Evolutionary conservation across 2,113 vertebrate genomes (phyloP).

Genomic region (Sarotherodon lohbergeri): DNA sequence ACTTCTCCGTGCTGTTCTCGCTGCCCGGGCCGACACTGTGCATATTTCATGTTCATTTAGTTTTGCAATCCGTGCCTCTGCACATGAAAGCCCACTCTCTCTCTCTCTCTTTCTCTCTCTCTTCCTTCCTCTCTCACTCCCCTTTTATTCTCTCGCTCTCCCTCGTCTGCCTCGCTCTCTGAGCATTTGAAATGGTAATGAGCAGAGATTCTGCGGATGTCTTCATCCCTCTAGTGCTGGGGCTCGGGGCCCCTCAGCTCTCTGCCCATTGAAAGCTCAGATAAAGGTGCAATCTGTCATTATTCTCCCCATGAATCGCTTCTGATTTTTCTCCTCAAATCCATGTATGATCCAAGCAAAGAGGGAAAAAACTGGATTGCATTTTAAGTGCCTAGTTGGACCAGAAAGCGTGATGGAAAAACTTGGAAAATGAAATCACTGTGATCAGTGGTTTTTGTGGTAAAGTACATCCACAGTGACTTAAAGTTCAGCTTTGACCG

Average conservation of each 20-base stretch:
- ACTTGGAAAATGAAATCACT: not conserved
- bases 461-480: not conserved
- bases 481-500: not conserved
- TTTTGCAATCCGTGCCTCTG: conserved; percentile 61
- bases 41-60: conserved; percentile 73
- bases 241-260: conserved; percentile 48
- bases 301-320: conserved; percentile 47
- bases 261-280: conserved; percentile 50
- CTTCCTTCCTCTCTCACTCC: conserved; percentile 22
- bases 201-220: conserved; percentile 70
- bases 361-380: not conserved
- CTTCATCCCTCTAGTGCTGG: conserved; percentile 63
- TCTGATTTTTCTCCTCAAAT: conserved; percentile 36
- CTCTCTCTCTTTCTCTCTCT: conserved; percentile 27
- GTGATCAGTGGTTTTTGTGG: not conserved
- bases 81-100: conserved; percentile 66
- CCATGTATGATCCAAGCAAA: conserved; percentile 21
- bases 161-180: conserved; percentile 48
- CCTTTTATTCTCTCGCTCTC: conserved; percentile 47
- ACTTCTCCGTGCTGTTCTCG: not conserved
- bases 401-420: not conserved
- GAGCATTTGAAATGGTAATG: conserved; percentile 74
- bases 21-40: conserved; percentile 46
- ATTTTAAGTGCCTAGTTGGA: conserved; percentile 8
- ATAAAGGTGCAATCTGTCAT: conserved; percentile 68